Conservation (phyloP, 92 coral and sea anemone genomes). For the Paramuricea clavata region DNA sequence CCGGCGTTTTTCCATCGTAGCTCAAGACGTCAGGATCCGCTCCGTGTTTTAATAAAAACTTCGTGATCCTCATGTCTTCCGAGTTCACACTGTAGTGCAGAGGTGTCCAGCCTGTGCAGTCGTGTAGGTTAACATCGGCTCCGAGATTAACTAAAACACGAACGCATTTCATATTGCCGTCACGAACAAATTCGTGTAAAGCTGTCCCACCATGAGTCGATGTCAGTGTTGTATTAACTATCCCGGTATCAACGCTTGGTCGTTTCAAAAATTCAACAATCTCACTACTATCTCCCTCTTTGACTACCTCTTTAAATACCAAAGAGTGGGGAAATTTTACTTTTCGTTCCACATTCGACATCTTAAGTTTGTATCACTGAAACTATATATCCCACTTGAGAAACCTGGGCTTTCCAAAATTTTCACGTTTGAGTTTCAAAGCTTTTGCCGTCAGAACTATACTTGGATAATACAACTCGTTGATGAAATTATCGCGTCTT, state of each 20-base stretch:
- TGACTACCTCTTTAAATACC: slow-evolving; percentile 94
- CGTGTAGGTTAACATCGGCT: slow-evolving; percentile 94
- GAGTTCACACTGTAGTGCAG: slow-evolving; percentile 85
- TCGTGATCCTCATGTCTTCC: slow-evolving; percentile 75
- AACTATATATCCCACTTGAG: no score
- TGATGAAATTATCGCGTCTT: neutral
- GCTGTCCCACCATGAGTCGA: slow-evolving; percentile 80
- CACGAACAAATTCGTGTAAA: slow-evolving; percentile 89
- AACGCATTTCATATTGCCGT: slow-evolving; percentile 95
- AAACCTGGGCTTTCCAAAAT: no score
- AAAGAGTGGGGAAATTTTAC: slow-evolving; percentile 96
- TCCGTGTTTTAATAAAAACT: slow-evolving; percentile 85
- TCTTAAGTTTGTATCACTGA: neutral
- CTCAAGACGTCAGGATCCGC: slow-evolving; percentile 91
- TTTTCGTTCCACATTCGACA: slow-evolving; percentile 68
- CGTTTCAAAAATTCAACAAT: slow-evolving; percentile 91
- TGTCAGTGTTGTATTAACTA: slow-evolving; percentile 72
- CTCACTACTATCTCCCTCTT: slow-evolving; percentile 96
- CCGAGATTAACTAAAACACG: slow-evolving; percentile 90
- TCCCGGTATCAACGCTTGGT: slow-evolving; percentile 93
- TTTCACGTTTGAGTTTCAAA: no score
- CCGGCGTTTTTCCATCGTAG: slow-evolving; percentile 79
- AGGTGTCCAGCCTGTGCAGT: slow-evolving; percentile 84
- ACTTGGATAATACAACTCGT: neutral
- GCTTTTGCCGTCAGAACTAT: no score